Evolutionary conservation across 2,797 vertebrate species (phyloP).

Genomic region (Taenioides sp.): DNA sequence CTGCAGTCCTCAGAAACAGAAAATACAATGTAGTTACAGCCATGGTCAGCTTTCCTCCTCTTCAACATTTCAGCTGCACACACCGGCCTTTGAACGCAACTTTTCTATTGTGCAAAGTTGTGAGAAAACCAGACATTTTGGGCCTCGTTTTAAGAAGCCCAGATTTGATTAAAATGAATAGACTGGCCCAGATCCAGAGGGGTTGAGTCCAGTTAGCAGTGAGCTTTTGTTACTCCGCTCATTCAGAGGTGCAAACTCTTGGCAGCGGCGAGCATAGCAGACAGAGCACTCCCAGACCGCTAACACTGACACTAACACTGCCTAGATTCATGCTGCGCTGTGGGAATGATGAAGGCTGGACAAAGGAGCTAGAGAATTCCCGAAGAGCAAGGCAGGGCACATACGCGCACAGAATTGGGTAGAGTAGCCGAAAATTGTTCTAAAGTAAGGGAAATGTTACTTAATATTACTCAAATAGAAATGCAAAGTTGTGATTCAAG

Average conservation of each 20-base stretch:
- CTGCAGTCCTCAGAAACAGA: background rate
- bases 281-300: conserved; percentile 53
- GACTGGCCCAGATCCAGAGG: conserved; percentile 49
- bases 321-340: conserved; percentile 20
- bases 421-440: too few species aligned
- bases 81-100: background rate
- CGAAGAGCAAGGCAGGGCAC: background rate
- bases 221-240: conserved; percentile 56
- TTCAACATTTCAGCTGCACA: conserved; percentile 15
- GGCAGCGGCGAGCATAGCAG: conserved; percentile 47
- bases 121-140: conserved; percentile 15
- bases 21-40: background rate
- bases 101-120: conserved; percentile 27
- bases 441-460: too few species aligned
- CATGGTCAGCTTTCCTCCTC: background rate
- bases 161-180: conserved; percentile 52
- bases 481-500: too few species aligned
- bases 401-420: too few species aligned
- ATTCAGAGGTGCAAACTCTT: conserved; percentile 60
- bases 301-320: conserved; percentile 4
- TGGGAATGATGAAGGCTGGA: conserved; percentile 23
- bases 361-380: background rate
- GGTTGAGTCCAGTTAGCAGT: conserved; percentile 69
- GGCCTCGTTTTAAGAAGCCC: conserved; percentile 31
- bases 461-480: too few species aligned